Conservation (phyloP, 2,113 vertebrate genomes). For the Colinus virginianus region DNA sequence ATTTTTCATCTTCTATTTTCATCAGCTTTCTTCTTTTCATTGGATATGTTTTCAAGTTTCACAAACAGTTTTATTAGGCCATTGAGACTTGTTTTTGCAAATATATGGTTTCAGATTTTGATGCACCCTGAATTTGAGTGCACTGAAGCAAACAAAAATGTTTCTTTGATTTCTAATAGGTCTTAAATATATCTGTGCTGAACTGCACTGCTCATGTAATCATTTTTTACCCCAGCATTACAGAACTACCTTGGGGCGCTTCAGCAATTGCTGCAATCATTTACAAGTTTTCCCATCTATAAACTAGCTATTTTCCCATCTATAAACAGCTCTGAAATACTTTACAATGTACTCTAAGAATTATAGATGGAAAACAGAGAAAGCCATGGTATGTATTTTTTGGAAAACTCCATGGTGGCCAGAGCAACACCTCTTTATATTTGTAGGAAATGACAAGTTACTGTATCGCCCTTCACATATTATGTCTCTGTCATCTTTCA, state of each 20-base stretch:
- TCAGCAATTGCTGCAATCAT: background rate
- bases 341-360: background rate
- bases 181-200: background rate
- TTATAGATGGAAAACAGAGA: background rate
- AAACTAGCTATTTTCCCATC: background rate
- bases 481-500: constrained; percentile 40
- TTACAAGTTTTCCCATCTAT: background rate
- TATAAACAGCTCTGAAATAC: background rate
- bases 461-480: background rate
- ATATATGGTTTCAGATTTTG: background rate
- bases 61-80: background rate
- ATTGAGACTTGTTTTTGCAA: background rate
- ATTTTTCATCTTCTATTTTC: background rate
- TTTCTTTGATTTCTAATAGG: background rate
- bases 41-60: background rate
- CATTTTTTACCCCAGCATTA: background rate
- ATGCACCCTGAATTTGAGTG: background rate
- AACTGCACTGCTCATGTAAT: background rate
- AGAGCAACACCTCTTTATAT: background rate
- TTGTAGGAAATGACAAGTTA: constrained; percentile 47
- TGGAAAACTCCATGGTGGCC: background rate
- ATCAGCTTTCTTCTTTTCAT: background rate
- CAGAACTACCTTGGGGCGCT: background rate
- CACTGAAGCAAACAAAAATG: background rate
- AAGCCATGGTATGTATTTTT: background rate